These are phyloP conservation scores for Diceros bicornis DNA, from an alignment of 2,797 vertebrate genomes.

Conservation along the genomic window DNA sequence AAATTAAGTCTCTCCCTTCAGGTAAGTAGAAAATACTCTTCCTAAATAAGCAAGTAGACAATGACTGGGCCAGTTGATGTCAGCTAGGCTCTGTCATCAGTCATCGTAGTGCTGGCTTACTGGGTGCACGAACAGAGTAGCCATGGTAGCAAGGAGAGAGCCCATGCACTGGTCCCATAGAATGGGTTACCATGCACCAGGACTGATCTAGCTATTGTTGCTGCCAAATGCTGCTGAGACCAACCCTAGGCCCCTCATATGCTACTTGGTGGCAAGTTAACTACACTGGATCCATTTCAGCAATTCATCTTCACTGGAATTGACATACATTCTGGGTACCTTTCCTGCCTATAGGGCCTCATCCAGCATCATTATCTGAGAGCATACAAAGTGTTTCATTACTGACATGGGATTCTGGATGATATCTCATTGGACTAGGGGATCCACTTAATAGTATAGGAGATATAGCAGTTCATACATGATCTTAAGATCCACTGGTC, in stretches of 20 bases:
- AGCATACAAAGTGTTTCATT: not conserved
- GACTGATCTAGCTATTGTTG: not conserved
- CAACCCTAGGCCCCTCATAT: not conserved
- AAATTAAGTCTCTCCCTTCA: not conserved
- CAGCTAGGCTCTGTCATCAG: not conserved
- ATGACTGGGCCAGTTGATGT: too few relatives aligned
- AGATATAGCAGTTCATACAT: not conserved
- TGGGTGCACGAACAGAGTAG: not conserved
- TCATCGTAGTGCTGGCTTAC: too few relatives aligned
- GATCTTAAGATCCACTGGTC: not conserved
- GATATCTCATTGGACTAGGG: not conserved
- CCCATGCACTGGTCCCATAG: not conserved
- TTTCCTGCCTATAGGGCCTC: not conserved
- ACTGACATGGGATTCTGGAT: not conserved
- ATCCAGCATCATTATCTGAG: not conserved
- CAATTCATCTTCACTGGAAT: not conserved
- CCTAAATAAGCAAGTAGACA: not conserved
- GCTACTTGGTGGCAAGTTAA: not conserved
- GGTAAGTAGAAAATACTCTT: not conserved
- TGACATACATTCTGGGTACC: not conserved
- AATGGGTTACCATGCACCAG: not conserved
- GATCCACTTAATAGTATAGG: not conserved
- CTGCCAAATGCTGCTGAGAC: not conserved
- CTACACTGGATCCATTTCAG: not conserved
- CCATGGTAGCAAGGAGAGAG: not conserved